Evolutionary conservation across 2,797 vertebrate genomes (phyloP), one percentile per base, ranked within the genome.

Genomic region (Euthynnus affinis): DNA sequence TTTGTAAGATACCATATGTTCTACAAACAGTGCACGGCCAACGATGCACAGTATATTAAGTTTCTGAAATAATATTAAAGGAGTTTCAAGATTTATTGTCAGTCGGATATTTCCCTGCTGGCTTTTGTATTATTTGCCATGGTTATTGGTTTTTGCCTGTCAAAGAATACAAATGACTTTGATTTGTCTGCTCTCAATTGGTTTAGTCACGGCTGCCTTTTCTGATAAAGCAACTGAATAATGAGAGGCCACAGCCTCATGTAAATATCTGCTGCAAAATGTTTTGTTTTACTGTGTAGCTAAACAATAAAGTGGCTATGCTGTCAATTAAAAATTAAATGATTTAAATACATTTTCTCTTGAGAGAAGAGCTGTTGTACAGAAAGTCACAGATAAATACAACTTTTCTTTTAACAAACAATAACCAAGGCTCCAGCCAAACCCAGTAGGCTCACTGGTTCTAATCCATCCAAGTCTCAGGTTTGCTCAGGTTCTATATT

Each of bases 61-160:
- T 76, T 82, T 40, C 61, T 73, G 63, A 61, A 81, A 85, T 65
- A 64, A 77, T 70, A 67, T 73, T 22, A 88, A 83, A 67, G 46
- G 72, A 51, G 40, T 81, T 75, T 15, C 51, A 46, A 67, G 52
- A 82, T 81, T 78, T 58, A 87, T 76, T 23, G 81, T 61, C 58
- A 72, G 51, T 71, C 51, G 80, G 55, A 78, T 87, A 86, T 87
- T 83, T 84, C 82, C 83, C 81, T 42, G 63, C 55, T 79, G 83
- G 72, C 63, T 29, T 88, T 74, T 75, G 40, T 56, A 61, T 79
- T 74, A 76, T 73, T 68, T 58, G 65, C 76, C 27, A 40, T 76
- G 71, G n/a, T 77, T 85, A 88, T 88, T 90, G 86, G 51, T 82
- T 88, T 78, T 85, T 71, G 77, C 48, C 61, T 63, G 78, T 78